Conservation (phyloP, 2,113 vertebrate genomes). For the Tachysurus fulvidraco region DNA sequence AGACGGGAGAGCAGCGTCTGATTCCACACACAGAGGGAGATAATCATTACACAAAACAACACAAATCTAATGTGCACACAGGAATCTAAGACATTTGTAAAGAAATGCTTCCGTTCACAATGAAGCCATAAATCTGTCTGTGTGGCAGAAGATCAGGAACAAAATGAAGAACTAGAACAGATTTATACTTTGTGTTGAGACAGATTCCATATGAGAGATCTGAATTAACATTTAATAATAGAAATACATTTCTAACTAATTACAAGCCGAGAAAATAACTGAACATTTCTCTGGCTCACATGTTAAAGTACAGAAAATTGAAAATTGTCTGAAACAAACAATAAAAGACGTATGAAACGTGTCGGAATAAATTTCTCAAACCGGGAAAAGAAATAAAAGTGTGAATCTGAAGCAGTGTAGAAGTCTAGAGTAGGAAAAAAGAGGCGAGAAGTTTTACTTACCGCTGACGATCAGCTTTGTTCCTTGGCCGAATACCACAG, state of each 20-base stretch:
- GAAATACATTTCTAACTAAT: not conserved
- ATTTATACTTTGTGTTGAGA: not conserved
- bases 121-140: not conserved
- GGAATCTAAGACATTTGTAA: not conserved
- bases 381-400: not conserved
- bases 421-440: not conserved
- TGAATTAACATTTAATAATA: not conserved
- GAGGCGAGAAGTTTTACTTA: constrained; percentile 55
- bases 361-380: not conserved
- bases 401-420: not conserved
- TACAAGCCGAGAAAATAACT: not conserved
- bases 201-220: not conserved
- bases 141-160: not conserved
- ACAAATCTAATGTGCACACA: not conserved
- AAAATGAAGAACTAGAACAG: not conserved
- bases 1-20: constrained; percentile 58
- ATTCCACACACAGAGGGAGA: constrained; percentile 24
- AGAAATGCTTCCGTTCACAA: not conserved
- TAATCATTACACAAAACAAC: not conserved
- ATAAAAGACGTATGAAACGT: not conserved
- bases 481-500: constrained; percentile 73
- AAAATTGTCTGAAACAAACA: not conserved
- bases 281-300: not conserved
- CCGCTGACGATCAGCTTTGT: constrained; percentile 64
- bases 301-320: not conserved